Base-by-base conservation (phyloP, 1,140 invertebrate genomes). In the Scylla paramamosain region DNA sequence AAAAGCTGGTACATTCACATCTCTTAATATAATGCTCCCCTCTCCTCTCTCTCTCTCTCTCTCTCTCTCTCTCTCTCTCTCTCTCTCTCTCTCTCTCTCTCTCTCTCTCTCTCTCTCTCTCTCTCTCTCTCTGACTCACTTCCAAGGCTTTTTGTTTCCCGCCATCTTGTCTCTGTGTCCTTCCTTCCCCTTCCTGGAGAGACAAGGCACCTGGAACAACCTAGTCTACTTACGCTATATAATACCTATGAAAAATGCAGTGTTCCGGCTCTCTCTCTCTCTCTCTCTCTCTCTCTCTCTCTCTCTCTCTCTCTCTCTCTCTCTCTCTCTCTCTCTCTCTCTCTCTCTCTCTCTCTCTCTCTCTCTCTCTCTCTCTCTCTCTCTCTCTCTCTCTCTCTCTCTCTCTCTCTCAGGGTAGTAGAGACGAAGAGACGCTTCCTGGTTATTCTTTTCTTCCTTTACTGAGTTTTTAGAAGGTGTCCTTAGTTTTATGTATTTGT, bases 221-320 rank as follows among this genome's bases (percentile, higher is more conserved):
- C 0, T 16, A 12, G 12, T 16, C 52, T 59, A 59, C 52, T 59
- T 59, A 59, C 52, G 10, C 52, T 59, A 59, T 59, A 59, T 59
- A 59, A 88, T 88, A 25, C 86, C 86, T 88, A 32, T 46, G 32
- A 32, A 32, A 45, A 88, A 88, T 45, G 32, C 29, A 88, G n/a
- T 31, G 86, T 46, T 31, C 86, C 46, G 20, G 25, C 46, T 25
- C 14, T 88, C 39, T 88, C 46, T 88, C 86, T 46, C 86, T 46
- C 46, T 39, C 20, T 88, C 32, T 32, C 8, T 32, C 86, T 88
- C 52, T 59, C 52, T 20, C 20, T 16, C 31, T 31, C 31, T 25
- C 46, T 46, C 32, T 32, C 16, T 88, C 31, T 32, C 31, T 88
- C 86, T 46, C 16, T 29, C 16, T 45, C 25, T 25, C 39, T 32